Evolutionary conservation across 2,797 vertebrate species (phyloP), one percentile per base, ranked within the genome.

Genomic region (Spea hammondii): DNA sequence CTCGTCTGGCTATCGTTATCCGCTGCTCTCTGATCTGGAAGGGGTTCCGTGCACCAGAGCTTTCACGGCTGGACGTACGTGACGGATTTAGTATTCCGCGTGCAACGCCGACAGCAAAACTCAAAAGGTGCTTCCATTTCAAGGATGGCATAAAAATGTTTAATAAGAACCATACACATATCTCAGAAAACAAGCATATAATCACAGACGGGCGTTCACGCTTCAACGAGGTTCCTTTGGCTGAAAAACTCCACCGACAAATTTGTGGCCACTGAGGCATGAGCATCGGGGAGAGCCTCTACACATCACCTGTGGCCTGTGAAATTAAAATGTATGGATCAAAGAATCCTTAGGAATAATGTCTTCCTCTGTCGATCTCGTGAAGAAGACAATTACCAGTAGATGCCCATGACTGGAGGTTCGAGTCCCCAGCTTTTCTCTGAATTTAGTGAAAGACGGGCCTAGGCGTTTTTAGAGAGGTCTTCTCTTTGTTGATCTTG

Each of bases 401-500:
- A 59, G n/a, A 14, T 13, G 4, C 11, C 32, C 32, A 32, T 32
- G 32, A 3, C 32, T 32, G 32, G 32, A 32, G 32, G 32, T 32
- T 32, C 32, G 1, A 3, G 32, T 3, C n/a, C 32, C 51, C 1
- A 1, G 59, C 5, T 17, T 32, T 62, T 17, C 14, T 4, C n/a
- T 32, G 32, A 3, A 32, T 32, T 17, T 53, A 62, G 2, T 57
- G 55, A 13, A 5, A 57, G 55, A 57, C 32, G 32, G 1, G 59
- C 5, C 14, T 53, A 6, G 1, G 6, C 6, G 51, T 62, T 62
- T 64, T 66, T 77, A 62, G 32, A 49, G 17, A 13, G n/a, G 10
- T 59, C 45, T 12, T 55, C n/a, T 49, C 12, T 88, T 59, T 86
- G 83, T 48, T 88, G 47, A 57, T 88, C 86, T 87, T 93, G 93